These are phyloP conservation scores for Dinothrombium tinctorium DNA, from an alignment of 1,140 invertebrate species.

Conservation along the genomic window DNA sequence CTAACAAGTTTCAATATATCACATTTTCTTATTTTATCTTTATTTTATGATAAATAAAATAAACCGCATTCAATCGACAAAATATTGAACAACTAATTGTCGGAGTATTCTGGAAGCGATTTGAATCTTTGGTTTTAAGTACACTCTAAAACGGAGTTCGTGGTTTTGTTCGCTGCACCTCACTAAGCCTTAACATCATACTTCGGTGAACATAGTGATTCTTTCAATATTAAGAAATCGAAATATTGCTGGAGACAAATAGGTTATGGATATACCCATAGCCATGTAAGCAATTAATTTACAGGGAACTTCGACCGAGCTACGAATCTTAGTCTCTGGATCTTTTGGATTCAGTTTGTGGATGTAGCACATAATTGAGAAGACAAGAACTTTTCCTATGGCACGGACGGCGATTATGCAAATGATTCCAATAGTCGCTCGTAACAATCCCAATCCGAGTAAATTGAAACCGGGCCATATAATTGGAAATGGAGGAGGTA, in stretches of 20 bases:
- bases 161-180: too few species aligned
- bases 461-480: conserved; percentile 48
- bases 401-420: conserved; percentile 38
- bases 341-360: conserved; percentile 31
- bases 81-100: too few species aligned
- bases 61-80: too few species aligned
- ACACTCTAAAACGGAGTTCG: too few species aligned
- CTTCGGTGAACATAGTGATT: conserved; percentile 49
- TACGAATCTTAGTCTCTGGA: conserved; percentile 20
- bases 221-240: conserved; percentile 44
- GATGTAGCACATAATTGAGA: conserved; percentile 39
- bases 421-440: conserved; percentile 45
- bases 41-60: too few species aligned
- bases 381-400: conserved; percentile 39
- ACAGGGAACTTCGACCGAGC: conserved; percentile 42
- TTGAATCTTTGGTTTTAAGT: too few species aligned
- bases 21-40: too few species aligned
- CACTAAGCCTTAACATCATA: too few species aligned
- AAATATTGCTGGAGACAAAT: conserved; percentile 51
- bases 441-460: conserved; percentile 33
- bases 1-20: too few species aligned
- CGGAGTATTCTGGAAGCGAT: too few species aligned
- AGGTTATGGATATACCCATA: conserved; percentile 47
- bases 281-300: conserved; percentile 51
- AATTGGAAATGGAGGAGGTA: conserved; percentile 39